Percentiles rank a stretch among this genome's conserved stretches.
Conservation (phyloP, 2,888 invertebrate genomes). For the Andricus curvator region DNA sequence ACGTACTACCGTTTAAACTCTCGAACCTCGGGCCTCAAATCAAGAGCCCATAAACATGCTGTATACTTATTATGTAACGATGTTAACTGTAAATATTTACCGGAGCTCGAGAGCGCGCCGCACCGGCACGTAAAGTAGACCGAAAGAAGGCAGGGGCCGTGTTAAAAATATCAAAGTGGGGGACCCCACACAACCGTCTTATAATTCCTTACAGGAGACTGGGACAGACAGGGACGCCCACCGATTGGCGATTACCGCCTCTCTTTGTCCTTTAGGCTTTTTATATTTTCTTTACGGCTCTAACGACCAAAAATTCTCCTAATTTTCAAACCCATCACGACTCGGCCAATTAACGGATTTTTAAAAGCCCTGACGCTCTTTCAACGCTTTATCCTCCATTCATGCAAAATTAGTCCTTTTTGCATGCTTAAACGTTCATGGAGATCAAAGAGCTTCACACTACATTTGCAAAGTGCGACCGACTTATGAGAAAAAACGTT, state of each 20-base stretch:
- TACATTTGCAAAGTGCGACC: constrained; percentile 1
- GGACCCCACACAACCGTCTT: constrained; percentile 49
- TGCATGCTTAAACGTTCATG: not conserved
- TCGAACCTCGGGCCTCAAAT: constrained; percentile 31
- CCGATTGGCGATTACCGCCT: constrained; percentile 15
- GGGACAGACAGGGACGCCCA: constrained; percentile 24
- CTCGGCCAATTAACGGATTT: constrained; percentile 12
- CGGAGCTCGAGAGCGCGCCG: constrained; percentile 58
- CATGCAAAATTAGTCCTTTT: constrained; percentile 9
- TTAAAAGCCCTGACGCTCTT: constrained; percentile 4
- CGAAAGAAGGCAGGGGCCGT: constrained; percentile 60
- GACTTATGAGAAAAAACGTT: not conserved
- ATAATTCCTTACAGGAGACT: constrained; percentile 11
- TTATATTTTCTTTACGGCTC: not conserved
- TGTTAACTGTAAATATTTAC: constrained; percentile 76
- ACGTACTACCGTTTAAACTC: constrained; percentile 40
- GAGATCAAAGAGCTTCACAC: constrained; percentile 32
- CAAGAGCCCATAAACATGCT: constrained; percentile 29
- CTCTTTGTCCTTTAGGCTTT: constrained; percentile 17
- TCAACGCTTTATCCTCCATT: not conserved
- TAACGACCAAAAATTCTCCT: not conserved
- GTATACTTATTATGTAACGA: constrained; percentile 70
- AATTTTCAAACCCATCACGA: constrained; percentile 20
- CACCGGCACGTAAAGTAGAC: constrained; percentile 70
- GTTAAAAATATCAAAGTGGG: constrained; percentile 73